A percentile compares a stretch with the other conserved stretches of the same genome.
phyloP scores from a whole-genome alignment of 2,797 vertebrate genomes.

The Benthosema pterotum region DNA sequence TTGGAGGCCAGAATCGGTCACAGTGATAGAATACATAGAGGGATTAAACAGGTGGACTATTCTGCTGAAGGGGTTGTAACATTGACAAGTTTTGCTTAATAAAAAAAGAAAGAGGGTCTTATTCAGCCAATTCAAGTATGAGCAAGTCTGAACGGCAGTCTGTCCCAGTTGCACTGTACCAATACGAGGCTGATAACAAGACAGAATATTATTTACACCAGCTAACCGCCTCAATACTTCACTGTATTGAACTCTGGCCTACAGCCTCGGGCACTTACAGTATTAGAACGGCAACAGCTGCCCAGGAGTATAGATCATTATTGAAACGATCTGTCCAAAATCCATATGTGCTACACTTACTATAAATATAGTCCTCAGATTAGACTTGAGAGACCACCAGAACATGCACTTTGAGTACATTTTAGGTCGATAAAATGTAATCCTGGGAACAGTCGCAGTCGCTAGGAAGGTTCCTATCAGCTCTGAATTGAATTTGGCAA shows the following conservation, averaged over 20 bases:
- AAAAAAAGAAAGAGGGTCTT: no score
- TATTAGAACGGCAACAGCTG: conserved; percentile 11
- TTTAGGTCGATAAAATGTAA: conserved; percentile 32
- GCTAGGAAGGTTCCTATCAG: conserved; percentile 23
- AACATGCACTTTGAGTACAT: conserved; percentile 18
- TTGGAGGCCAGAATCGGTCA: no score
- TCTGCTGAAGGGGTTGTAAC: no score
- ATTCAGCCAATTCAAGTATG: no score
- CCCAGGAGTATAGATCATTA: conserved; percentile 16
- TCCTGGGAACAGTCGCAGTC: conserved; percentile 11
- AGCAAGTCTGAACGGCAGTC: no score
- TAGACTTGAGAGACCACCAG: conserved; percentile 5
- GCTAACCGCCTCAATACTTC: conserved; percentile 22
- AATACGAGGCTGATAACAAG: no score
- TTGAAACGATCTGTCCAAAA: conserved; percentile 32
- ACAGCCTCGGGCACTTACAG: conserved; percentile 5
- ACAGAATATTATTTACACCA: conserved; percentile 2
- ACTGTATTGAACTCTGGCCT: conserved; percentile 22
- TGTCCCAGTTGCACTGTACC: no score
- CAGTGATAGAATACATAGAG: no score
- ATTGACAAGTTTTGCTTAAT: no score
- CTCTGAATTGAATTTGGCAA: conserved; percentile 8
- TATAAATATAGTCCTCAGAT: conserved; percentile 30
- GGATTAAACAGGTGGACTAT: no score
- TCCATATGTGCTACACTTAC: conserved; percentile 37